Conservation (phyloP, 1,140 invertebrate species). For the Drosophila busckii region DNA sequence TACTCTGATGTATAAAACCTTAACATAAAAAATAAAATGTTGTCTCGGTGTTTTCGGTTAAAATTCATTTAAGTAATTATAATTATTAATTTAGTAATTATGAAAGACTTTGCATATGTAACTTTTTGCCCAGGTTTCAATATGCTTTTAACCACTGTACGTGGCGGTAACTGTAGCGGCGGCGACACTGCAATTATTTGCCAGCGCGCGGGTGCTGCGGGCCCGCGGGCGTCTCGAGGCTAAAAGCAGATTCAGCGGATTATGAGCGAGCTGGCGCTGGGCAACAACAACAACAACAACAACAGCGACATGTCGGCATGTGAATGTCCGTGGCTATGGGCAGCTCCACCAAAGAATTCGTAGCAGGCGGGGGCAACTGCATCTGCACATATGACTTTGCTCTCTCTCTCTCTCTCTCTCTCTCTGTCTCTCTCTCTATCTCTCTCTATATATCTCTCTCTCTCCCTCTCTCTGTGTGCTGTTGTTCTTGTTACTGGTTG, state of each 20-base stretch:
- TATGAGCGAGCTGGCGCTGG: constrained; percentile 62
- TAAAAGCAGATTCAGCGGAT: constrained; percentile 48
- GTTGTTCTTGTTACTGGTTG: constrained; percentile 31
- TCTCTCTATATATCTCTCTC: constrained; percentile 27
- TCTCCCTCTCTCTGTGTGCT: constrained; percentile 17
- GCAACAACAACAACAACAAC: constrained; percentile 5
- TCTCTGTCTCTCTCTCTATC: neutral
- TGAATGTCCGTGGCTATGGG: constrained; percentile 38
- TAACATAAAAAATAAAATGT: too few relatives aligned
- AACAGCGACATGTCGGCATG: constrained; percentile 27
- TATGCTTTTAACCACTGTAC: constrained; percentile 25
- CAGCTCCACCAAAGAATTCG: too few relatives aligned
- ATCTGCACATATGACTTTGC: constrained; percentile 23
- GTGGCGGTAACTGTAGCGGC: constrained; percentile 7
- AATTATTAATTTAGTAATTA: too few relatives aligned
- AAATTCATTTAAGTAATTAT: too few relatives aligned
- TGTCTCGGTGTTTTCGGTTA: too few relatives aligned
- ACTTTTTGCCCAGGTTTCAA: too few relatives aligned
- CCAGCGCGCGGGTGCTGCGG: constrained; percentile 30
- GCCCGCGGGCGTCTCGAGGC: constrained; percentile 4
- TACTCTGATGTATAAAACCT: too few relatives aligned
- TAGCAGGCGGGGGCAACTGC: constrained; percentile 14
- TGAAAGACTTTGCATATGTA: too few relatives aligned
- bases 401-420: neutral
- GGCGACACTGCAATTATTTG: constrained; percentile 58